A percentile compares a stretch with the other conserved stretches of the same genome.
These are phyloP conservation scores for Chaetura pelagica DNA, from an alignment of 2,113 vertebrate genomes.

Conservation along the genomic window DNA sequence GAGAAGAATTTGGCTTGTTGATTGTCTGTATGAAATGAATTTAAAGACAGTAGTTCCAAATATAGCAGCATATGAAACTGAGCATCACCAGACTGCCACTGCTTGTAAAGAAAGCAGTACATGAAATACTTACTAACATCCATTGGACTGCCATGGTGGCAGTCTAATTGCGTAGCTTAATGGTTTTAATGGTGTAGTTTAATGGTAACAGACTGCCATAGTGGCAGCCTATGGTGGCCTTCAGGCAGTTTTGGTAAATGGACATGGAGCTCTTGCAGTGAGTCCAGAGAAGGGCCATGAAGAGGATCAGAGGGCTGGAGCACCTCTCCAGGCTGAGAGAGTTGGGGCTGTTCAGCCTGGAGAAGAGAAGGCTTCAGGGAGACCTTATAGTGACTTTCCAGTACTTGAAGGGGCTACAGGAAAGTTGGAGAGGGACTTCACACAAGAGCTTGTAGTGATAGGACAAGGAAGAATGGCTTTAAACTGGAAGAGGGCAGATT, in stretches of 20 bases:
- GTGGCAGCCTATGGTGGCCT: background rate
- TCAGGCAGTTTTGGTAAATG: background rate
- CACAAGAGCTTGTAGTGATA: too few species aligned
- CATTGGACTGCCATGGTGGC: background rate
- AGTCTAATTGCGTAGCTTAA: background rate
- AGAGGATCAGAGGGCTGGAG: too few species aligned
- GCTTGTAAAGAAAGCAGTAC: background rate
- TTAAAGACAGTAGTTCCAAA: background rate
- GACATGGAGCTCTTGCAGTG: too few species aligned
- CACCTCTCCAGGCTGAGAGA: too few species aligned
- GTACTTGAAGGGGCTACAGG: too few species aligned
- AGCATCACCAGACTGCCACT: background rate
- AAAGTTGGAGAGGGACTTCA: too few species aligned
- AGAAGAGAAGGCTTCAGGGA: too few species aligned
- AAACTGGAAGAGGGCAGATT: too few species aligned
- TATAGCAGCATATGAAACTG: background rate
- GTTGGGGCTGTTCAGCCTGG: too few species aligned
- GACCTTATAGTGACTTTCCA: too few species aligned
- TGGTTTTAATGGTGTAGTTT: background rate
- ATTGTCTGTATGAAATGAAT: background rate
- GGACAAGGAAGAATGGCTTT: too few species aligned
- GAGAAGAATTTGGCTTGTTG: background rate
- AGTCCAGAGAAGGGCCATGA: too few species aligned
- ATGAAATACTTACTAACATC: background rate
- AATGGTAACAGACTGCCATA: background rate